A percentile compares a stretch with the other conserved stretches of the same genome.
These are phyloP conservation scores for Trinorchestia longiramus DNA, from an alignment of 1,140 invertebrate genomes.

Conservation along the genomic window DNA sequence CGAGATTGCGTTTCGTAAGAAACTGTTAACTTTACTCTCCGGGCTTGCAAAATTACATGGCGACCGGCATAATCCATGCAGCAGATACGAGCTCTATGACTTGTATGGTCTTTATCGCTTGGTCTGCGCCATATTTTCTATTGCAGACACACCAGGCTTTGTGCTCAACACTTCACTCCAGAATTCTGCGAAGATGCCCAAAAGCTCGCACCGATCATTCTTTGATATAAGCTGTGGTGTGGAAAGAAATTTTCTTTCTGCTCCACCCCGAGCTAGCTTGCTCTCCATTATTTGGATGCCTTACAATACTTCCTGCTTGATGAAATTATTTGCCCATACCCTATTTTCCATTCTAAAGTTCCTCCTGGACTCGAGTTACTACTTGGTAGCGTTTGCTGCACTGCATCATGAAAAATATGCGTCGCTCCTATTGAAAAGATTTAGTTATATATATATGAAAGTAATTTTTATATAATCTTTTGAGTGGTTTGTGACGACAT, in stretches of 20 bases:
- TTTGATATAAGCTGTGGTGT: background rate
- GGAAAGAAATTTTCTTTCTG: background rate
- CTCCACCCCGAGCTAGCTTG: background rate
- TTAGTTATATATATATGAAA: no score
- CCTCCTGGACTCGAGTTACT: background rate
- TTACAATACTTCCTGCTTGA: background rate
- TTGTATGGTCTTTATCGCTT: background rate
- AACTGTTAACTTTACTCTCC: background rate
- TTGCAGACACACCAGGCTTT: background rate
- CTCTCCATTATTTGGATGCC: background rate
- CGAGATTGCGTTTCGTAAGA: background rate
- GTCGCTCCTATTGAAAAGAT: no score
- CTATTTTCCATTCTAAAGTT: background rate
- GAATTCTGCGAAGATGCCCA: background rate
- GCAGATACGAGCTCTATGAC: background rate
- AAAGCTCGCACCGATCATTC: background rate
- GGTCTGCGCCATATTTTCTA: conserved; percentile 30
- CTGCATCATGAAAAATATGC: background rate
- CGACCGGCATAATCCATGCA: background rate
- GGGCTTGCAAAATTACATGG: conserved; percentile 22
- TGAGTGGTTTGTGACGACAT: no score
- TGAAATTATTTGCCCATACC: background rate
- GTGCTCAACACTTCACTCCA: background rate
- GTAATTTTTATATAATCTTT: no score
- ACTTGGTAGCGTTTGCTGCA: background rate